Percentiles rank a stretch among this genome's conserved stretches.
These are phyloP conservation scores for Meriones psammophilus DNA, from an alignment of 2,797 vertebrate genomes.

Conservation along the genomic window DNA sequence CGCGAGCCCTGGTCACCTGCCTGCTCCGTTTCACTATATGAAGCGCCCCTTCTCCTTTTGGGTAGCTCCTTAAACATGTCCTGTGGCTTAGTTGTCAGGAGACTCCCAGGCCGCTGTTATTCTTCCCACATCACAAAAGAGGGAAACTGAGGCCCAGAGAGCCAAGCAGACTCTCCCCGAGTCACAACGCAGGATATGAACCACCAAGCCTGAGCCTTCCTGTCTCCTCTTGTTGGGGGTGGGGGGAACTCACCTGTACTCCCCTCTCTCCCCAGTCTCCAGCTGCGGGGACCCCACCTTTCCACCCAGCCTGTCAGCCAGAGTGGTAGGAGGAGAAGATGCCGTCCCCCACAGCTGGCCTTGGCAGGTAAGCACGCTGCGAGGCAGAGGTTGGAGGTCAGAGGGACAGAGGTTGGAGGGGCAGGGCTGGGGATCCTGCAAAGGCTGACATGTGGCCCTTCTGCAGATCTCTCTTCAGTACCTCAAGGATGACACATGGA, in stretches of 20 bases:
- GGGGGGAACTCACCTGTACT: background rate
- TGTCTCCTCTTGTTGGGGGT: background rate
- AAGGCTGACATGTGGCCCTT: background rate
- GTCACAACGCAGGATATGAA: background rate
- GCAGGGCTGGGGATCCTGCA: background rate
- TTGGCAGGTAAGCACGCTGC: constrained; percentile 92
- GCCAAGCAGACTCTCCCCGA: background rate
- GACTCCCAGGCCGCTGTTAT: background rate
- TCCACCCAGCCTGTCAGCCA: constrained; percentile 85
- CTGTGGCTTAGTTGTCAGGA: background rate
- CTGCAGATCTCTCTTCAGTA: constrained; percentile 89
- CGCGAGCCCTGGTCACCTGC: background rate
- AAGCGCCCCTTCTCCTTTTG: background rate
- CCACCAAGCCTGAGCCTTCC: background rate
- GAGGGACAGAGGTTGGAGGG: fast-evolving
- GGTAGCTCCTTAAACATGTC: background rate
- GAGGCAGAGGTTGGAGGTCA: fast-evolving
- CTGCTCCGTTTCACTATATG: background rate
- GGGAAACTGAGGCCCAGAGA: constrained; percentile 63
- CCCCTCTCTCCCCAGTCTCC: constrained; percentile 89
- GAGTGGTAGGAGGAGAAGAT: constrained; percentile 93
- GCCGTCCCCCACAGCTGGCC: constrained; percentile 93
- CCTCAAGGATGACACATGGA: background rate
- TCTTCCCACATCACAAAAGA: background rate
- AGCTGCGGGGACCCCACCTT: constrained; percentile 92